These are phyloP conservation scores for Caradrina kadenii DNA, from an alignment of 2,888 invertebrate species.

Conservation along the genomic window DNA sequence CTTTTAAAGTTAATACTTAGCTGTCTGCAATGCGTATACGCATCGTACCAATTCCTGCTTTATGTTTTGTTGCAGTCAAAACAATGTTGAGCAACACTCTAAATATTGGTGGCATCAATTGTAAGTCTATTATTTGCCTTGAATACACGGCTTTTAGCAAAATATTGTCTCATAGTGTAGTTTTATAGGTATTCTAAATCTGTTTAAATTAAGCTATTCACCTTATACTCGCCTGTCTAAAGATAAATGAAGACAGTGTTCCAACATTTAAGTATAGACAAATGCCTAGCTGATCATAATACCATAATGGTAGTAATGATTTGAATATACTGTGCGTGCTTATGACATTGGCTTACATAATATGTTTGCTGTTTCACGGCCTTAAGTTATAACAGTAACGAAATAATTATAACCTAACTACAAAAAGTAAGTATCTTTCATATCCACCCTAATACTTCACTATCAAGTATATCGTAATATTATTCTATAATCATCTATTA, in stretches of 20 bases:
- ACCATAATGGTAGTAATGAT: constrained; percentile 1
- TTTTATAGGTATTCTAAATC: not conserved
- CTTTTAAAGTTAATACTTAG: no score
- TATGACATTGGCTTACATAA: constrained; percentile 7
- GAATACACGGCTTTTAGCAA: no score
- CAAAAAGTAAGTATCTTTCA: not conserved
- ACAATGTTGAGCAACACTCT: no score
- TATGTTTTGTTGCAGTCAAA: no score
- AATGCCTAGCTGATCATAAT: constrained; percentile 23
- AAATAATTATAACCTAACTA: constrained; percentile 18
- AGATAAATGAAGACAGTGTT: constrained; percentile 12
- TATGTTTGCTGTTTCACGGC: constrained; percentile 2
- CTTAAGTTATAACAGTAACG: constrained; percentile 6
- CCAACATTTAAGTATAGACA: constrained; percentile 14
- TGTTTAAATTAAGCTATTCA: constrained; percentile 9
- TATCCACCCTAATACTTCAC: constrained; percentile 7
- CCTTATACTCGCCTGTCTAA: constrained; percentile 2
- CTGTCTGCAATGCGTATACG: no score
- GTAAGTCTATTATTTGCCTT: no score
- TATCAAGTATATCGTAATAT: constrained; percentile 2
- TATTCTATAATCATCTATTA: constrained; percentile 21
- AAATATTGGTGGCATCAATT: no score
- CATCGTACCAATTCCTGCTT: no score
- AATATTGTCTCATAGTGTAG: not conserved
- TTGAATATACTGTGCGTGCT: constrained; percentile 10